Conservation (phyloP, 2,113 vertebrate species). For the Sinocyclocheilus grahami region DNA sequence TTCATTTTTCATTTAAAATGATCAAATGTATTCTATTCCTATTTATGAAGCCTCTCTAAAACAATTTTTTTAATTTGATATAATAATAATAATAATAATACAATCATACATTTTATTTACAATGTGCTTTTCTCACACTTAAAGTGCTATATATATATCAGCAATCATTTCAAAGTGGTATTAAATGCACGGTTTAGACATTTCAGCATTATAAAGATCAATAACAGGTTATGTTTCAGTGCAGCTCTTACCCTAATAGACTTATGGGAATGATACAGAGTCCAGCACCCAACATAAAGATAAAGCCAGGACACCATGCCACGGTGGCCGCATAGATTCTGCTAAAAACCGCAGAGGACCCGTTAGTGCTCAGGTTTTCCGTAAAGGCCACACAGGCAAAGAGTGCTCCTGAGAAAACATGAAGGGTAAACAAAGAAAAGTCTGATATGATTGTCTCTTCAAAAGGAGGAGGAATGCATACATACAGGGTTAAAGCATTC, state of each 20-base stretch:
- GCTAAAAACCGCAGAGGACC: slow-evolving; percentile 76
- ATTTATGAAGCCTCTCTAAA: background rate
- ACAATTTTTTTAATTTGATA: background rate
- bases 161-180: background rate
- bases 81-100: background rate
- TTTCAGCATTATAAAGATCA: background rate
- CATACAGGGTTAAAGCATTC: too few relatives aligned
- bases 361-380: slow-evolving; percentile 78
- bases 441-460: background rate
- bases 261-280: slow-evolving; percentile 81
- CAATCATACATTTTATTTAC: background rate
- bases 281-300: slow-evolving; percentile 83
- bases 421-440: background rate
- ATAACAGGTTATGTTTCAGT: background rate
- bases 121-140: background rate
- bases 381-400: slow-evolving; percentile 89
- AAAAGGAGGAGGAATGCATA: background rate
- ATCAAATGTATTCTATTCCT: background rate
- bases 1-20: background rate
- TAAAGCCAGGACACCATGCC: slow-evolving; percentile 85
- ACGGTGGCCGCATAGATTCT: slow-evolving; percentile 88
- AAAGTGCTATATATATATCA: background rate
- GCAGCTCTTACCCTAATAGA: slow-evolving; percentile 80
- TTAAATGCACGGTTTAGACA: background rate
- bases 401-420: slow-evolving; percentile 80